Evolutionary conservation across 2,797 vertebrate genomes (phyloP), one percentile per base, ranked within the genome.

Genomic region (Eulemur mongoz): DNA sequence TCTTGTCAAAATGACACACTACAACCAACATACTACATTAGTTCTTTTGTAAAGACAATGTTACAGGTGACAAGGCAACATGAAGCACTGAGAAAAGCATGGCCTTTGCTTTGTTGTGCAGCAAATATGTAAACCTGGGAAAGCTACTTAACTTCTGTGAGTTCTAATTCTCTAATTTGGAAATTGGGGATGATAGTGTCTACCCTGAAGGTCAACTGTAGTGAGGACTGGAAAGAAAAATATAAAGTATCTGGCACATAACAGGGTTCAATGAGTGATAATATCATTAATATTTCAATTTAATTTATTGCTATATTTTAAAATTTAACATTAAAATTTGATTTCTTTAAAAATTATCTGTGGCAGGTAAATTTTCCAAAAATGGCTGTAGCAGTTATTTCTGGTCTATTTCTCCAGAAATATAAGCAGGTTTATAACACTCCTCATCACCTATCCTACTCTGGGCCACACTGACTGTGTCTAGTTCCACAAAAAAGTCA

Each of bases 1-100:
- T 54, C 73, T 93, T 76, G 13, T 81, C 45, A 86, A 93, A 94
- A 95, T 35, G 4, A 96, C 35, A 94, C 32, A 94, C 3, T 43
- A 61, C 7, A 88, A 67, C 22, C 81, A 95, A 67, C 25, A 43
- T 1, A 10, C 8, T 48, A 3, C 14, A 22, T 8, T 61, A 35
- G 65, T 72, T 50, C 86, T 76, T 78, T 87, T n/a, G 63, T 69
- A 81, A 70, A 91, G 38, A 17, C 54, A 75, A 91, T 69, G n/a
- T 84, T 81, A 45, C 15, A 75, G 18, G 78, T n/a, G 22, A 93
- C 35, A 65, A 89, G 73, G 67, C 30, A 78, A 79, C 17, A 59
- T 17, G 40, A 59, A 52, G 38, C 57, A 61, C 22, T 59, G 12
- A 70, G 57, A 45, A 84, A 95, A 72, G 76, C n/a, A 23, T 2